These are phyloP conservation scores for Callyntrura sp. DNA, from an alignment of 2,888 invertebrate species.

Conservation along the genomic window DNA sequence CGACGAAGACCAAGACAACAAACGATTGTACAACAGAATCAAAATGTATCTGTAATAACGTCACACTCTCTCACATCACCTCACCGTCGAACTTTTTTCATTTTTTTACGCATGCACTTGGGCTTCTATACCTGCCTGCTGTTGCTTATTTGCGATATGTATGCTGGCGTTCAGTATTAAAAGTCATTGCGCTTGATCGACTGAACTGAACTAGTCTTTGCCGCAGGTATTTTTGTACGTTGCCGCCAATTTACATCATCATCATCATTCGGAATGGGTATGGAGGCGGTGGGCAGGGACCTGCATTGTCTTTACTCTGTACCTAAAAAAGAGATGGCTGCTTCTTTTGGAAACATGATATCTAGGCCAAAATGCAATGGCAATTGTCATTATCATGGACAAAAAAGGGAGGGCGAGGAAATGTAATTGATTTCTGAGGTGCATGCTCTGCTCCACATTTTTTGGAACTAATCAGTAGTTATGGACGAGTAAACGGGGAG, in stretches of 20 bases:
- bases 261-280: slow-evolving; percentile 39
- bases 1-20: slow-evolving; percentile 15
- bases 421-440: not conserved
- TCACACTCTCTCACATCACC: not conserved
- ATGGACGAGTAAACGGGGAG: not conserved
- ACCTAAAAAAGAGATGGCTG: not conserved
- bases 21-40: slow-evolving; percentile 26
- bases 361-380: slow-evolving; percentile 56
- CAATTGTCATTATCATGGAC: slow-evolving; percentile 40
- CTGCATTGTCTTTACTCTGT: slow-evolving; percentile 51
- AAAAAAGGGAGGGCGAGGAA: slow-evolving; percentile 49
- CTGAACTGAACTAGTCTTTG: slow-evolving; percentile 23
- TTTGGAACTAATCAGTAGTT: not conserved
- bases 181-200: slow-evolving; percentile 46
- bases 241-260: slow-evolving; percentile 38
- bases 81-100: not conserved
- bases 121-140: not conserved
- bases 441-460: slow-evolving; percentile 36
- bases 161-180: not conserved
- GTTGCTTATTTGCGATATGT: not conserved
- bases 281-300: slow-evolving; percentile 68
- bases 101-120: slow-evolving; percentile 36
- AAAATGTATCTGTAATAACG: not conserved
- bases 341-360: slow-evolving; percentile 53
- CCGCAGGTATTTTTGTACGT: slow-evolving; percentile 59